phyloP scores from a whole-genome alignment of 2,797 vertebrate genomes.

The Hapalemur alaotrensis region DNA sequence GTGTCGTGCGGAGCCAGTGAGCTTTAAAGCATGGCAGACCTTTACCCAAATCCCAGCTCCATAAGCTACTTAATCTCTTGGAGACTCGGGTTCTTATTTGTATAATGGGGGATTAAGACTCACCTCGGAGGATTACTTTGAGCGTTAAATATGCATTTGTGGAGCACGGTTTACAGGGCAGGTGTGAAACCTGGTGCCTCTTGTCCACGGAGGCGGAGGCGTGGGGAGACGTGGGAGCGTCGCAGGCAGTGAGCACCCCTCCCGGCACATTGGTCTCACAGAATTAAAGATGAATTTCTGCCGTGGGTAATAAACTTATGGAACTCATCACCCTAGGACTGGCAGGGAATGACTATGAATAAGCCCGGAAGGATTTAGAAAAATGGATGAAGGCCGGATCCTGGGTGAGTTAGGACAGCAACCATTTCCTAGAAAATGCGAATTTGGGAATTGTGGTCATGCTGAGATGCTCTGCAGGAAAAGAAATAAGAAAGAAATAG shows the following conservation, averaged over 20 bases:
- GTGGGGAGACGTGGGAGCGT: background rate
- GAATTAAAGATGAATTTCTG: constrained; percentile 37
- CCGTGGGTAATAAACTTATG: constrained; percentile 24
- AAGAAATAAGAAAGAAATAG: constrained; percentile 44
- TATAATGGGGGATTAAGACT: constrained; percentile 39
- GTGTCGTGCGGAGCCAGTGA: background rate
- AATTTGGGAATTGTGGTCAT: constrained; percentile 3
- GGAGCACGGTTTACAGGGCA: background rate
- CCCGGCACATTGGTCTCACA: background rate
- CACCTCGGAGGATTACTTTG: constrained; percentile 17
- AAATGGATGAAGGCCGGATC: constrained; percentile 25
- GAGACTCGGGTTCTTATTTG: constrained; percentile 12
- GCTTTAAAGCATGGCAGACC: background rate
- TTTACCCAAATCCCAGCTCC: background rate
- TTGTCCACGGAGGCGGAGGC: background rate
- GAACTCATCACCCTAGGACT: constrained; percentile 5
- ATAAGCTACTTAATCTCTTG: constrained; percentile 16
- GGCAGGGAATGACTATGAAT: constrained; percentile 41
- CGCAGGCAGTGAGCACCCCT: background rate
- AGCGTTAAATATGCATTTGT: constrained; percentile 18
- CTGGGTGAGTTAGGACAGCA: background rate
- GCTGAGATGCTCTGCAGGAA: constrained; percentile 34
- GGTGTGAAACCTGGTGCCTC: background rate
- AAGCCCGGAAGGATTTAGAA: background rate
- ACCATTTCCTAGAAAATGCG: constrained; percentile 56